Evolutionary conservation across 2,888 invertebrate genomes (phyloP).

Genomic region (Epistrophe eligans): DNA sequence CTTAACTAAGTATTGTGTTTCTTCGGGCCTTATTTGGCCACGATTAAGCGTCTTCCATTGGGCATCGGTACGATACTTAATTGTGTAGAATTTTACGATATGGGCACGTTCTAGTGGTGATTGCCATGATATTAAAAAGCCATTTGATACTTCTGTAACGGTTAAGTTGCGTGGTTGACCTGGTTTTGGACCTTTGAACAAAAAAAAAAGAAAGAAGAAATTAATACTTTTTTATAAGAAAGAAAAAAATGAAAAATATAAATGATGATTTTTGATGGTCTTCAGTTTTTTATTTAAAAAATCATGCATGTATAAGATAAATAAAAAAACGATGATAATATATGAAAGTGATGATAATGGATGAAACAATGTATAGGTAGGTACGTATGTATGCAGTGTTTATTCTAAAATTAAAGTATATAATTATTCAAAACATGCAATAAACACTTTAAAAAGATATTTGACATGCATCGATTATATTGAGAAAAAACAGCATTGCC

Average conservation of each 20-base stretch:
- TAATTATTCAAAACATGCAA: slow-evolving; percentile 4
- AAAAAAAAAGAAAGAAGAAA: slow-evolving; percentile 17
- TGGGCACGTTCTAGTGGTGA: slow-evolving; percentile 92
- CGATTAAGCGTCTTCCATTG: slow-evolving; percentile 95
- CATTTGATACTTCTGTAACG: slow-evolving; percentile 94
- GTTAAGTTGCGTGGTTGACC: slow-evolving; percentile 95
- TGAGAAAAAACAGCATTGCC: neutral
- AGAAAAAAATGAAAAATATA: neutral
- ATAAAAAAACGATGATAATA: neutral
- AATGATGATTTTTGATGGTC: neutral
- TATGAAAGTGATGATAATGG: neutral
- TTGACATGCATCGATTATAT: neutral
- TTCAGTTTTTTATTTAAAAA: neutral
- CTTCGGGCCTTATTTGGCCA: slow-evolving; percentile 94
- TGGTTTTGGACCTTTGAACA: slow-evolving; percentile 93
- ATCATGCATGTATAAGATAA: neutral
- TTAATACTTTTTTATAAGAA: neutral
- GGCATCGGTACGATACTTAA: slow-evolving; percentile 95
- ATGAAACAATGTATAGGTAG: too few species aligned
- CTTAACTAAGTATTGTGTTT: slow-evolving; percentile 96
- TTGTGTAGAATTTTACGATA: slow-evolving; percentile 94
- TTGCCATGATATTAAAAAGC: slow-evolving; percentile 96
- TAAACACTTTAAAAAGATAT: neutral
- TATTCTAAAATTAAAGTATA: too few species aligned
- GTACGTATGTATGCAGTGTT: too few species aligned